Base-by-base conservation (phyloP, 2,888 invertebrate genomes). In the Agrilus biguttatus region DNA sequence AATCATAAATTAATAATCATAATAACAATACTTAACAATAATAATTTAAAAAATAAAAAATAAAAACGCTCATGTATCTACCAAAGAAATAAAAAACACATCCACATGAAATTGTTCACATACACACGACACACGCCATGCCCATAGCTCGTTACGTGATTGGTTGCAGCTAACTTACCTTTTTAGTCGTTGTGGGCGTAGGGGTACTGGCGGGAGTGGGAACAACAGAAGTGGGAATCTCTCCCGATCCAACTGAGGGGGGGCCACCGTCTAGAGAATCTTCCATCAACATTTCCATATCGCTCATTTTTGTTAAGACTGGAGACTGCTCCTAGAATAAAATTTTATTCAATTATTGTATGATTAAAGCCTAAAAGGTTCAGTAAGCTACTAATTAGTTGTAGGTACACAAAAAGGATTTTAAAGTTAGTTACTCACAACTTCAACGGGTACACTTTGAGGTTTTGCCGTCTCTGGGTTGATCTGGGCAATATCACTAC, bases 211-310 rank as follows among this genome's bases (percentile, higher is more conserved):
- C 12, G 13, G 51, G 45, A 17, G 44, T 36, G 28, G 46, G 35
- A 3, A 36, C 38, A 8, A 48, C 40, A 75, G 75, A 2, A 74
- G 69, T 45, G 5, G 80, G 77, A 1, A 78, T 77, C 35, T 82
- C 79, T n/a, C 81, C 83, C 4, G 88, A 88, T 39, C 83, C 85
- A 12, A 89, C 78, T 1, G 89, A 88, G 59, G 89, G 75, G 59
- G 89, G 75, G 62, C 86, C 77, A 46, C 80, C 81, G 60, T 88
- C 87, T 54, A 86, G 66, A 0, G 87, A 87, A 59, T 87, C 87
- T 57, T 88, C 88, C 55, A 83, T 71, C 47, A 80, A 61, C 63
- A 77, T 73, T 54, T 77, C 77, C 47, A 77, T 74, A 46, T 77
- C 77, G 44, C 71, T 74, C 55, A 76, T 70, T 55, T 76, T 76